A percentile compares a stretch with the other conserved stretches of the same genome.
Conservation (phyloP, 2,113 vertebrate genomes). For the Osmerus eperlanus region DNA sequence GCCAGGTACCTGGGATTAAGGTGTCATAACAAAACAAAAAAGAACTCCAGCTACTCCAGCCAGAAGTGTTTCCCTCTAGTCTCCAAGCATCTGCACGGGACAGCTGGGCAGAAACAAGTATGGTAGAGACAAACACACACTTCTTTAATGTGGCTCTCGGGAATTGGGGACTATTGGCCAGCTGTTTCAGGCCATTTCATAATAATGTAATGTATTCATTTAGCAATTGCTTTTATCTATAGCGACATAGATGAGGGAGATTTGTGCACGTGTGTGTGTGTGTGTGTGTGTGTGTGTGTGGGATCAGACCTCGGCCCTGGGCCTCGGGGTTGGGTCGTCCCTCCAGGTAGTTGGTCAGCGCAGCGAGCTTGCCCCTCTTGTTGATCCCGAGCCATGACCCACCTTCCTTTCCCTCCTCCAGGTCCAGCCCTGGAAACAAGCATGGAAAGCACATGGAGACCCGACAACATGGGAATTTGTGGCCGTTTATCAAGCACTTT, state of each 20-base stretch:
- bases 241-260: background rate
- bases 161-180: no score
- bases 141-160: no score
- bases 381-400: conserved; percentile 95
- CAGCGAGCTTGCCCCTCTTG: conserved; percentile 86
- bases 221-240: background rate
- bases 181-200: background rate
- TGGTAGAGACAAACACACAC: background rate
- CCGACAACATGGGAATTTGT: background rate
- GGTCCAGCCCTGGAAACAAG: conserved; percentile 81
- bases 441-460: no score
- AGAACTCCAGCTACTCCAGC: conserved; percentile 2
- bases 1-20: background rate
- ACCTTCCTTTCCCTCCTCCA: conserved; percentile 90
- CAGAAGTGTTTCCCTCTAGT: background rate
- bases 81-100: conserved; percentile 17
- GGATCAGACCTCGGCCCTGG: conserved; percentile 83
- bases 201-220: background rate
- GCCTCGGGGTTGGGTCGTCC: conserved; percentile 73
- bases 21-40: conserved; percentile 12
- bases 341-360: conserved; percentile 93
- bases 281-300: background rate
- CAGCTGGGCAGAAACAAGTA: conserved; percentile 17
- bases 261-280: background rate
- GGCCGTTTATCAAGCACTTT: no score